These are phyloP conservation scores for Achroia grisella DNA, from an alignment of 1,140 invertebrate genomes.

Conservation along the genomic window DNA sequence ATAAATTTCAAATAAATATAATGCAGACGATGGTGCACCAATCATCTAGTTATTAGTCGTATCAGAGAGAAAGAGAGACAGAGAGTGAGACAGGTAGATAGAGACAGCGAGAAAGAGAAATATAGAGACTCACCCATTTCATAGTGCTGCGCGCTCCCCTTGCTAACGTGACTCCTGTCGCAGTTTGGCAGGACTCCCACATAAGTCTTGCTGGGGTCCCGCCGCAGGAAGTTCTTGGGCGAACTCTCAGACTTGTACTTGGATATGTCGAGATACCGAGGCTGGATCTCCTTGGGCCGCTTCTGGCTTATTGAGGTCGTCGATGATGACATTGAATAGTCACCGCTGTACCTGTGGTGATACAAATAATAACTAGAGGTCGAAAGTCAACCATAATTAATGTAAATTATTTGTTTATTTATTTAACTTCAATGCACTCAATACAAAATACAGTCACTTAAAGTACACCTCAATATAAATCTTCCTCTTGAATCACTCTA, in stretches of 20 bases:
- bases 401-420: too few relatives aligned
- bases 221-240: constrained; percentile 71
- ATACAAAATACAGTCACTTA: too few relatives aligned
- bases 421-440: too few relatives aligned
- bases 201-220: constrained; percentile 76
- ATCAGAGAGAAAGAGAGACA: too few relatives aligned
- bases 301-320: constrained; percentile 59
- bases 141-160: constrained; percentile 49
- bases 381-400: too few relatives aligned
- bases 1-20: too few relatives aligned
- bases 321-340: constrained; percentile 69
- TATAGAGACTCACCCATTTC: constrained; percentile 50
- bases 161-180: constrained; percentile 31
- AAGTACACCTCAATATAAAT: too few relatives aligned
- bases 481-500: too few relatives aligned
- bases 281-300: constrained; percentile 45
- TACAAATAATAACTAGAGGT: neutral
- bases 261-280: constrained; percentile 75
- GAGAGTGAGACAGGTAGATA: too few relatives aligned
- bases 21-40: too few relatives aligned
- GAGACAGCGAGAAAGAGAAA: too few relatives aligned
- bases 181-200: constrained; percentile 46
- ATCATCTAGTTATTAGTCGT: too few relatives aligned
- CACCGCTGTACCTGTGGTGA: constrained; percentile 57
- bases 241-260: constrained; percentile 72